Conservation (phyloP, 2,797 vertebrate genomes). For the Mormyrus hasselquistii region DNA sequence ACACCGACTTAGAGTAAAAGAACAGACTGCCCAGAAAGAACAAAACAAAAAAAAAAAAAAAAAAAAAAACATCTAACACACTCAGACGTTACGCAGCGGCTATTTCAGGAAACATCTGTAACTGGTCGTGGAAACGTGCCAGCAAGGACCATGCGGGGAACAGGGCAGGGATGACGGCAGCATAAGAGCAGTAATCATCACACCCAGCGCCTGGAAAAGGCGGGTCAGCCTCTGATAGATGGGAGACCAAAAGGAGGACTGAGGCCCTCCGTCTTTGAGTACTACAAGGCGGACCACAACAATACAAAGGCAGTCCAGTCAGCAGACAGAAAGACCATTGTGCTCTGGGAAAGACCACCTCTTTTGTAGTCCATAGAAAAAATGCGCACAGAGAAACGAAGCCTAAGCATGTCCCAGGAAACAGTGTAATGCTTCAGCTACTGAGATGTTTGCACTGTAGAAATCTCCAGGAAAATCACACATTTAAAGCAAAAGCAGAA, state of each 20-base stretch:
- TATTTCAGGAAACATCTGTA: conserved; percentile 51
- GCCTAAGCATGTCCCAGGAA: background rate
- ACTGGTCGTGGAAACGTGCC: conserved; percentile 36
- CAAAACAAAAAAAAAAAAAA: background rate
- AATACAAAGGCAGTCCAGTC: conserved; percentile 11
- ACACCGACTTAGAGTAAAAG: conserved; percentile 37
- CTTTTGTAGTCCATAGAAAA: background rate
- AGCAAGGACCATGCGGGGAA: conserved; percentile 24
- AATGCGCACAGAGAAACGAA: background rate
- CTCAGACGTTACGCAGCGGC: conserved; percentile 63
- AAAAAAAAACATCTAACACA: conserved; percentile 42
- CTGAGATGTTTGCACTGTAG: background rate
- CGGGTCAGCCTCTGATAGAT: conserved; percentile 12
- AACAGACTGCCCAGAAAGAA: conserved; percentile 30
- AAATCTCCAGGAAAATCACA: background rate
- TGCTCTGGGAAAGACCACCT: background rate
- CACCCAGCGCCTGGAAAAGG: background rate
- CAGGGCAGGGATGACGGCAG: conserved; percentile 18
- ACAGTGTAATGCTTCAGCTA: background rate
- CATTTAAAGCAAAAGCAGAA: background rate
- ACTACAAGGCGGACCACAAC: background rate
- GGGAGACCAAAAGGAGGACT: background rate
- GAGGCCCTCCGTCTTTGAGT: background rate
- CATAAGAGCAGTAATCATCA: background rate
- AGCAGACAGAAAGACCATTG: conserved; percentile 6